Conservation (phyloP, 2,888 invertebrate genomes). For the Gerosis bhagava region DNA sequence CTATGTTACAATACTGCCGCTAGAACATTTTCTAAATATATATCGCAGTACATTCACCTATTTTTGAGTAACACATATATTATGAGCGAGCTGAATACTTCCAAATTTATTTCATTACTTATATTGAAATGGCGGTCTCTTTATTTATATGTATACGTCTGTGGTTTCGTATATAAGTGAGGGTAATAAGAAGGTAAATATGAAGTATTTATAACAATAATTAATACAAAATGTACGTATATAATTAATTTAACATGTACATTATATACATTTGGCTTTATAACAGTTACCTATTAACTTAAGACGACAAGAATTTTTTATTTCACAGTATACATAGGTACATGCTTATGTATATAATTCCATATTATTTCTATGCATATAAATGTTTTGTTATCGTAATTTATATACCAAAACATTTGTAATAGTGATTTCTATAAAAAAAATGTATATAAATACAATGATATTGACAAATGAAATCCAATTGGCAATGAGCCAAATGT, state of each 20-base stretch:
- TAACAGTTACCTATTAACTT: too few relatives aligned
- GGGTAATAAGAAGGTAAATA: constrained; percentile 7
- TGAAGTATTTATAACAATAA: neutral
- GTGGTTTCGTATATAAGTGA: too few relatives aligned
- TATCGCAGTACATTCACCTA: constrained; percentile 24
- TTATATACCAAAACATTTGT: too few relatives aligned
- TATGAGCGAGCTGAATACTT: constrained; percentile 20
- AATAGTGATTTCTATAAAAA: constrained; percentile 1
- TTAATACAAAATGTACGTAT: neutral
- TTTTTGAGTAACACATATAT: constrained; percentile 21
- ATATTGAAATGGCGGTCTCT: too few relatives aligned
- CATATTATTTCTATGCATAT: too few relatives aligned
- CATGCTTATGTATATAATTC: too few relatives aligned
- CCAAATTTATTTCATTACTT: too few relatives aligned
- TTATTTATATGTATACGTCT: too few relatives aligned
- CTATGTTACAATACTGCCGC: constrained; percentile 16
- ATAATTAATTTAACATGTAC: too few relatives aligned
- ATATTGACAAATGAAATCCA: constrained; percentile 12
- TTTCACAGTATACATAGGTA: neutral
- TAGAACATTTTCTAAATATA: constrained; percentile 26
- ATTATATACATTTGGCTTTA: too few relatives aligned
- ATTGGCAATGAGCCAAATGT: constrained; percentile 11
- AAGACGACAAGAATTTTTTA: too few relatives aligned
- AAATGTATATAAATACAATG: constrained; percentile 5
- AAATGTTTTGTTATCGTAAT: too few relatives aligned